Percentiles rank a stretch among this genome's conserved stretches.
These are phyloP conservation scores for Linnaemya tessellans DNA, from an alignment of 2,888 invertebrate species.

Conservation along the genomic window DNA sequence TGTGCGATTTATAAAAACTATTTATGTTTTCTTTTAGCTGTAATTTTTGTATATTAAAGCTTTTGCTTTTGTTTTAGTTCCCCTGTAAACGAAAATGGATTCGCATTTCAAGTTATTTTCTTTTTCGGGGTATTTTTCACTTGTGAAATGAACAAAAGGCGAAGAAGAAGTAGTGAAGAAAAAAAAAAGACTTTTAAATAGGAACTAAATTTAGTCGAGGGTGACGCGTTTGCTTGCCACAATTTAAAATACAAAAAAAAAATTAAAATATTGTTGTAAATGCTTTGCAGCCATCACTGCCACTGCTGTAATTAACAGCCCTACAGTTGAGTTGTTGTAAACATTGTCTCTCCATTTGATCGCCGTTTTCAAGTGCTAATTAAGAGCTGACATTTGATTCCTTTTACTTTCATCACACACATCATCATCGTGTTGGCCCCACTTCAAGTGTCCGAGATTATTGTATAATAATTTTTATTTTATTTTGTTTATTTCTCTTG, in stretches of 20 bases:
- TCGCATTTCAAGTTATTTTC: constrained; percentile 44
- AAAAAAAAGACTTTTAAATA: constrained; percentile 23
- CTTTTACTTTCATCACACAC: constrained; percentile 49
- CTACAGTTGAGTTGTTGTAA: neutral
- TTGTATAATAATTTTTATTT: constrained; percentile 56
- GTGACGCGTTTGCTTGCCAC: constrained; percentile 57
- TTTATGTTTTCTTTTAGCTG: constrained; percentile 39
- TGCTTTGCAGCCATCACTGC: constrained; percentile 54
- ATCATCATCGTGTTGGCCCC: constrained; percentile 27
- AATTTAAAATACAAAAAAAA: neutral
- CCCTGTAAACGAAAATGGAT: constrained; percentile 37
- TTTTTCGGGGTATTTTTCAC: constrained; percentile 27
- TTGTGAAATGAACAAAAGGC: constrained; percentile 2
- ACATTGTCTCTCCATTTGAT: neutral
- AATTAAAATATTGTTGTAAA: neutral
- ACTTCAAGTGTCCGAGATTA: constrained; percentile 39
- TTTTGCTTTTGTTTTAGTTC: neutral
- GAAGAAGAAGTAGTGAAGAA: constrained; percentile 11
- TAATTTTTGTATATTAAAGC: constrained; percentile 33
- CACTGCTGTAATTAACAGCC: constrained; percentile 26
- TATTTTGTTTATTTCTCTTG: neutral
- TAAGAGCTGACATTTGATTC: constrained; percentile 74
- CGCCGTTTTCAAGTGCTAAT: constrained; percentile 76
- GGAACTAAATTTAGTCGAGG: constrained; percentile 63
- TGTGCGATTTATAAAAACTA: constrained; percentile 40